phyloP scores from a whole-genome alignment of 2,888 invertebrate genomes.

The Cyrtodaria siliqua region DNA sequence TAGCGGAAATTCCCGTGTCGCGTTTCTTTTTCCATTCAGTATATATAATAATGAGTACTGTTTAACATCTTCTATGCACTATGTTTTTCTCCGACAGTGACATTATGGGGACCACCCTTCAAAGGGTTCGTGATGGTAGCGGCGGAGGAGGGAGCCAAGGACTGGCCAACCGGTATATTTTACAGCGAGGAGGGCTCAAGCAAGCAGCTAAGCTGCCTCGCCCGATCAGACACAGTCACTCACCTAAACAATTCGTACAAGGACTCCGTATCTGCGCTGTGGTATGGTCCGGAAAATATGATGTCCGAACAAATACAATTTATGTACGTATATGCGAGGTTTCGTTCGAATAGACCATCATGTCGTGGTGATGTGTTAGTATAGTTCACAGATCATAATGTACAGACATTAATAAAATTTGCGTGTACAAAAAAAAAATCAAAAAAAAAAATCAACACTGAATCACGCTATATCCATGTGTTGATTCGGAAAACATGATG shows the following conservation, averaged over 20 bases:
- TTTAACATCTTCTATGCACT: too few species aligned
- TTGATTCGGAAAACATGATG: conserved; percentile 61
- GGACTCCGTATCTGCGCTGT: conserved; percentile 66
- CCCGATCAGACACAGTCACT: conserved; percentile 62
- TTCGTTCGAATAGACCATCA: too few species aligned
- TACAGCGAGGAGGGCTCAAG: conserved; percentile 63
- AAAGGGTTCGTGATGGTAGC: conserved; percentile 71
- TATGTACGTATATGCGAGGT: conserved; percentile 65
- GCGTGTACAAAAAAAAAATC: too few species aligned
- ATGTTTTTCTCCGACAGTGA: conserved; percentile 64
- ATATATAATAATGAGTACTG: too few species aligned
- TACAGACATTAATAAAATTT: too few species aligned
- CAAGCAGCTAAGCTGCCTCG: conserved; percentile 59
- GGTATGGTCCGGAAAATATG: conserved; percentile 68
- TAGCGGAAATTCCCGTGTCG: too few species aligned
- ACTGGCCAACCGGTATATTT: conserved; percentile 71
- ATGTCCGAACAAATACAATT: conserved; percentile 68
- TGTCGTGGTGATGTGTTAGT: too few species aligned
- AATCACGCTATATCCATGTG: too few species aligned
- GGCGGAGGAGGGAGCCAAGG: conserved; percentile 68
- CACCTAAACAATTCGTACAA: conserved; percentile 70
- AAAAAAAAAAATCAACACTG: too few species aligned
- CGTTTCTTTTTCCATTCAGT: too few species aligned
- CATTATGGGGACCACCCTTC: conserved; percentile 71
- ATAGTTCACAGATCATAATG: too few species aligned